Evolutionary conservation across 2,113 vertebrate genomes (phyloP), one percentile per base, ranked within the genome.

Genomic region (Nyctereutes procyonoides): DNA sequence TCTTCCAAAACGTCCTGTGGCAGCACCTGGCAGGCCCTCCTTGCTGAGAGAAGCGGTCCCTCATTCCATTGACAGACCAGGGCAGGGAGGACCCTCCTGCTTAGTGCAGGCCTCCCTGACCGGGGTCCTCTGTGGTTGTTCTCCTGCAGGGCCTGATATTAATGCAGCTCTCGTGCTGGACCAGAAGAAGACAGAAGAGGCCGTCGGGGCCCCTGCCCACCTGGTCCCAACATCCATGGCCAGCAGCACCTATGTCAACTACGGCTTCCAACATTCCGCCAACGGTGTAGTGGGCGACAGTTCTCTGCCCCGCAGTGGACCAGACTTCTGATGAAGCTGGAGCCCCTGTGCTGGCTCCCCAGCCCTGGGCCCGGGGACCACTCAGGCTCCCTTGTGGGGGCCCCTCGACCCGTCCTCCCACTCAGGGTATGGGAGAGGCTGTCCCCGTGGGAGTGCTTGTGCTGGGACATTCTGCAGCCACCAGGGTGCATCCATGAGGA

Each of bases 91-190:
- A 74, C 20, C 22, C 38, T 48, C 32, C 0, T 16, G 32, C 43
- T 53, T 9, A 13, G 63, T 65, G 5, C 0, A 2, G 6, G 14
- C 30, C 24, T 1, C 17, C 2, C 9, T 90, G 48, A 93, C 60
- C 1, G 1, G 9, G 24, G 43, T 13, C 30, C 43, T 79, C n/a
- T 56, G 43, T 80, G 51, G 20, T 15, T 71, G 8, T 63, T 14
- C 35, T 16, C 84, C 67, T 24, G 11, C 96, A 98, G 98, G 98
- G 55, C 98, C 98, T 0, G 91, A 93, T 1, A 24, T 92, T 81
- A 98, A 97, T 22, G 84, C 15, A 0, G 62, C 73, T 15, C 60
- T 96, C 38, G 71, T 90, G 14, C 77, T 56, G 58, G 83, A 93
- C 63, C 65, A 89, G 80, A 53, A 88, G 73, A 8, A 8, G 84